Conservation (phyloP, 2,888 invertebrate species). For the Pammene fasciana region DNA sequence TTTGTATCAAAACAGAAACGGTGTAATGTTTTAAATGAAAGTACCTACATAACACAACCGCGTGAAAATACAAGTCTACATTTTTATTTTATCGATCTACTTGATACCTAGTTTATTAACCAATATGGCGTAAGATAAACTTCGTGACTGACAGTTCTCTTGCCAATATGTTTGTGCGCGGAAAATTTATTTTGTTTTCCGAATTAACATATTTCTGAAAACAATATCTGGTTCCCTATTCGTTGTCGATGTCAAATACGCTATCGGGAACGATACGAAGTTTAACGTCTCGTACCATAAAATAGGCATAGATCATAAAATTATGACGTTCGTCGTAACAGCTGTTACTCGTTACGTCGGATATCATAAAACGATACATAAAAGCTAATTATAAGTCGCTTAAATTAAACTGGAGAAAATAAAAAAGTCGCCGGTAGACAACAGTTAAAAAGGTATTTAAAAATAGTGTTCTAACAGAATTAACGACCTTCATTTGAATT, state of each 20-base stretch:
- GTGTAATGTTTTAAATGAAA: too few species aligned
- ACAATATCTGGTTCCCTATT: neutral
- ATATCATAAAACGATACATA: conserved; percentile 75
- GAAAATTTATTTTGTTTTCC: neutral
- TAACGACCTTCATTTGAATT: conserved; percentile 34
- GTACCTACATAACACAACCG: too few species aligned
- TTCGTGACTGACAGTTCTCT: too few species aligned
- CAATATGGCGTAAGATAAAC: too few species aligned
- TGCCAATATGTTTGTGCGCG: too few species aligned
- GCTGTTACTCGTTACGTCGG: conserved; percentile 68
- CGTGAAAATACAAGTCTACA: too few species aligned
- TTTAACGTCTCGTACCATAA: conserved; percentile 40
- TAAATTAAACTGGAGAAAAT: conserved; percentile 46
- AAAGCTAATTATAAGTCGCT: conserved; percentile 72
- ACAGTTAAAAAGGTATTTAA: conserved; percentile 17
- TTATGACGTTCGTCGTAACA: conserved; percentile 68
- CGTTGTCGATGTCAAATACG: conserved; percentile 6
- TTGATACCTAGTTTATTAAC: too few species aligned
- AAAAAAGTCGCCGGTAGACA: conserved; percentile 28
- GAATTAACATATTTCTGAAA: neutral
- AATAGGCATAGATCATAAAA: conserved; percentile 55
- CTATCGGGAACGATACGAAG: neutral
- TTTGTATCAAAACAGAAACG: too few species aligned
- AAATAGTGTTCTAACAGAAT: conserved; percentile 3
- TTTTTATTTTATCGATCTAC: too few species aligned